Percentiles rank a stretch among this genome's conserved stretches.
Evolutionary conservation across 2,888 invertebrate species (phyloP).

Genomic region (Caenorhabditis macrosperma): DNA sequence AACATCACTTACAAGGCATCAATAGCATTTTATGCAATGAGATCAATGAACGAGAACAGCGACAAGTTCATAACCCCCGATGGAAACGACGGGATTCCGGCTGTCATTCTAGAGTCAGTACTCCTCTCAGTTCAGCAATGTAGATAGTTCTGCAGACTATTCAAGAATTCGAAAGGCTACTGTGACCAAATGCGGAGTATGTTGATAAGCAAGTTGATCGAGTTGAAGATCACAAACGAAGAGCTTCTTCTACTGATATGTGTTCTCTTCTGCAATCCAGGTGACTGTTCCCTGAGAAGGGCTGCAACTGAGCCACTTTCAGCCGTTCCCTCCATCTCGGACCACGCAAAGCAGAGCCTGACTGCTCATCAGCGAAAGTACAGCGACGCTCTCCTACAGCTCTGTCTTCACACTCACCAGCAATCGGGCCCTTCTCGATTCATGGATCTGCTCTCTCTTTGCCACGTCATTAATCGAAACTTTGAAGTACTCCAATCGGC

Average conservation of each 20-base stretch:
- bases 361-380: neutral
- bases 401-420: slow-evolving; percentile 11
- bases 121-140: neutral
- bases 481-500: neutral
- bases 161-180: neutral
- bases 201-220: neutral
- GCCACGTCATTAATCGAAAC: neutral
- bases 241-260: neutral
- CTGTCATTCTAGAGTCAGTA: neutral
- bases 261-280: neutral
- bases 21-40: neutral
- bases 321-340: neutral
- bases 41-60: slow-evolving; percentile 1
- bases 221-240: slow-evolving; percentile 7
- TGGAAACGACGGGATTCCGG: neutral
- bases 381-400: neutral
- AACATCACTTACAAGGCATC: neutral
- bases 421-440: slow-evolving; percentile 12
- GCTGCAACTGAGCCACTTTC: neutral
- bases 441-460: slow-evolving; percentile 2
- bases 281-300: neutral
- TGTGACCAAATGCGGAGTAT: neutral
- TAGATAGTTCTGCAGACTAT: neutral
- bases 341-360: neutral
- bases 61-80: slow-evolving; percentile 2